Evolutionary conservation across 2,113 vertebrate species (phyloP).

Genomic region (Prolemur simus): DNA sequence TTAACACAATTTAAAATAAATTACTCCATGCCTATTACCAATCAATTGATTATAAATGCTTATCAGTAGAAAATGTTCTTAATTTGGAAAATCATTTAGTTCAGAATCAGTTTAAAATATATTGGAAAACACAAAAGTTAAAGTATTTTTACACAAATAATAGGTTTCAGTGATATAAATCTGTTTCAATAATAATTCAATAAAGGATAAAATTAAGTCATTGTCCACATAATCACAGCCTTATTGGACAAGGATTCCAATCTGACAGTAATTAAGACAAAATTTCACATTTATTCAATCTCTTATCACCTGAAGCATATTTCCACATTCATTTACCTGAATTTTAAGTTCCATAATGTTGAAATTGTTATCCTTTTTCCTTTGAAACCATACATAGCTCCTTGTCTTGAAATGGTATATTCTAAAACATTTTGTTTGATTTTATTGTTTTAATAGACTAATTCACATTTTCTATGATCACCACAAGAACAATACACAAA

Average conservation of each 20-base stretch:
- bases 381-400: neutral
- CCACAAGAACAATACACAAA: no score
- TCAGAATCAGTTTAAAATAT: neutral
- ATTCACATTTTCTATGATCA: neutral
- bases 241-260: neutral
- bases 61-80: neutral
- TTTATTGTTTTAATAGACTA: neutral
- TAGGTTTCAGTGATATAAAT: neutral
- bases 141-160: neutral
- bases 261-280: neutral
- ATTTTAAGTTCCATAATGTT: neutral
- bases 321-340: neutral
- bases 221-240: neutral
- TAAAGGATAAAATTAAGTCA: neutral
- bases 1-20: neutral
- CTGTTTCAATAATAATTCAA: neutral
- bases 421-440: neutral
- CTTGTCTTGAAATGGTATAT: neutral
- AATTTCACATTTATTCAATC: neutral
- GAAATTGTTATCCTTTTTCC: neutral
- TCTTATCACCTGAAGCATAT: neutral
- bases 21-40: neutral
- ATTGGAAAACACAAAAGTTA: neutral
- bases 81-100: neutral
- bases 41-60: neutral